A percentile compares a stretch with the other conserved stretches of the same genome.
These are phyloP conservation scores for Pararge aegeria DNA, from an alignment of 1,140 invertebrate species.

Conservation along the genomic window DNA sequence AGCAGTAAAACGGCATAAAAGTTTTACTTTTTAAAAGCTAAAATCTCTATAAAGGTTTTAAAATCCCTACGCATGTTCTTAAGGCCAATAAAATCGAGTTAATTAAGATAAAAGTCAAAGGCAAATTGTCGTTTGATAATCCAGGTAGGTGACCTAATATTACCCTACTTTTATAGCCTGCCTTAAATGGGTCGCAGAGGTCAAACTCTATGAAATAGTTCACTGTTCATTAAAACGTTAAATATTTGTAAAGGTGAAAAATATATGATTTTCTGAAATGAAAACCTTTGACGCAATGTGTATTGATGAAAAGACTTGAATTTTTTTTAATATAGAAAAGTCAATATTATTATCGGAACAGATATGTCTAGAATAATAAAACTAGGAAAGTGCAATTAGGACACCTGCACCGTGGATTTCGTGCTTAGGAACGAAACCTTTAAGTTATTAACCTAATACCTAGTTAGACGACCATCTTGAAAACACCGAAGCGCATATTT, in stretches of 20 bases:
- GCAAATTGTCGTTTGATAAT: slow-evolving; percentile 8
- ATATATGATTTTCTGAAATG: slow-evolving; percentile 9
- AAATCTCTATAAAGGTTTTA: not conserved
- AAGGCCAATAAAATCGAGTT: not conserved
- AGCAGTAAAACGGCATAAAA: not conserved
- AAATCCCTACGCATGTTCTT: not conserved
- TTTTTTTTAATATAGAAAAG: not conserved
- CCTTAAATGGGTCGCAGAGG: slow-evolving; percentile 19
- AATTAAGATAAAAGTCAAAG: slow-evolving; percentile 5
- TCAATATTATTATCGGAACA: too few species aligned
- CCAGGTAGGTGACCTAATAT: slow-evolving; percentile 14
- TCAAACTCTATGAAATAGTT: slow-evolving; percentile 12
- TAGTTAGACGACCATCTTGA: too few species aligned
- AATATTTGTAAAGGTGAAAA: slow-evolving; percentile 18
- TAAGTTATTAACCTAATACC: too few species aligned
- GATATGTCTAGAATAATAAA: too few species aligned
- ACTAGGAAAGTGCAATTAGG: too few species aligned
- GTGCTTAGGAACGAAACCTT: too few species aligned
- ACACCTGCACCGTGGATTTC: too few species aligned
- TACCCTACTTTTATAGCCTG: slow-evolving; percentile 20
- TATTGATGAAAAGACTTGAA: not conserved
- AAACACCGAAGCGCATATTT: too few species aligned
- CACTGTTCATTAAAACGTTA: slow-evolving; percentile 13
- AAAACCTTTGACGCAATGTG: not conserved
- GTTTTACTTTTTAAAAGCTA: not conserved